Conservation (phyloP, 2,888 invertebrate genomes). For the Sabatieria punctata region DNA sequence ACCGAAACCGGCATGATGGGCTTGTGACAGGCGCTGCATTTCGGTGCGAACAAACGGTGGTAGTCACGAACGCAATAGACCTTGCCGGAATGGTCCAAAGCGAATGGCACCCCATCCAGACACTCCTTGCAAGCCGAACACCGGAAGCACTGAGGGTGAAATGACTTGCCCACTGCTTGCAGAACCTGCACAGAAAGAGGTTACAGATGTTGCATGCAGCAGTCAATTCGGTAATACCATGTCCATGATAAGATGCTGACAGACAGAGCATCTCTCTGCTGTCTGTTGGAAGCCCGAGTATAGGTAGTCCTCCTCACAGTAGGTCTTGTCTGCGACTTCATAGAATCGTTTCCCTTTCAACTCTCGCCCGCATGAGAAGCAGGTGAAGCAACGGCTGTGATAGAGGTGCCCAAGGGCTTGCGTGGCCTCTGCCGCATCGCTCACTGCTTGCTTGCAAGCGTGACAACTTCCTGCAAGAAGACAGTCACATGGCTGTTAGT, state of each 20-base stretch:
- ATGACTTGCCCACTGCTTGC: constrained; percentile 97
- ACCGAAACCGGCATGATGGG: constrained; percentile 76
- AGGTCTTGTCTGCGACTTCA: constrained; percentile 90
- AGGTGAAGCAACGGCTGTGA: constrained; percentile 92
- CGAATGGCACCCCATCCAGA: constrained; percentile 92
- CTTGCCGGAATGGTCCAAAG: constrained; percentile 90
- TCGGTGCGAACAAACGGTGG: constrained; percentile 85
- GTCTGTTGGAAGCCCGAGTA: constrained; percentile 98
- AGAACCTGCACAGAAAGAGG: constrained; percentile 78
- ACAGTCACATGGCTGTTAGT: no score
- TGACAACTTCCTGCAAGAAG: constrained; percentile 50
- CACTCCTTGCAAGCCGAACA: constrained; percentile 95
- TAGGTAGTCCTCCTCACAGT: constrained; percentile 96
- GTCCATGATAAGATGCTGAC: constrained; percentile 97
- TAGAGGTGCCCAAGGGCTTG: constrained; percentile 97
- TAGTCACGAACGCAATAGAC: constrained; percentile 97
- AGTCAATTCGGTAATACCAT: constrained; percentile 96
- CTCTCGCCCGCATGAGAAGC: constrained; percentile 83
- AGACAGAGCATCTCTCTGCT: constrained; percentile 92
- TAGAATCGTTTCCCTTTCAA: constrained; percentile 92
- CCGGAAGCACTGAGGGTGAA: constrained; percentile 95
- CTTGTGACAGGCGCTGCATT: constrained; percentile 90
- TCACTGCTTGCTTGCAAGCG: constrained; percentile 87
- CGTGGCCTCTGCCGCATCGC: constrained; percentile 86
- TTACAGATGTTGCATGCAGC: no score